A percentile compares a stretch with the other conserved stretches of the same genome.
These are phyloP conservation scores for Aleiodes leptofemur DNA, from an alignment of 2,888 invertebrate species.

Conservation along the genomic window DNA sequence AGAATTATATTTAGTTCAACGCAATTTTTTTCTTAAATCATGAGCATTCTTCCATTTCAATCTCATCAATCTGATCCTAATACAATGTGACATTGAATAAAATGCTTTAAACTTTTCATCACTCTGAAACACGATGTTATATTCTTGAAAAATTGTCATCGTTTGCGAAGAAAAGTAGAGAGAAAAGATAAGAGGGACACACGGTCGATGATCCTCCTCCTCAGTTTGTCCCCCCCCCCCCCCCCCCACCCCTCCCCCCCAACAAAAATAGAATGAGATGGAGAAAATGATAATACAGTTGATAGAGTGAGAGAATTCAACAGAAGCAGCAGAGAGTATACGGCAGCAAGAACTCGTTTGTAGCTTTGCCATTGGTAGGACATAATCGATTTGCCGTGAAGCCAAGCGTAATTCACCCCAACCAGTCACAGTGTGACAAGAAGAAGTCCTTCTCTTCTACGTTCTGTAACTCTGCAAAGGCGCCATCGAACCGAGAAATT, in stretches of 20 bases:
- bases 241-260: conserved; percentile 51
- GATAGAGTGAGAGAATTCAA: conserved; percentile 44
- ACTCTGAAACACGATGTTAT: conserved; percentile 20
- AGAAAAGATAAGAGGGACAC: conserved; percentile 42
- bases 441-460: conserved; percentile 63
- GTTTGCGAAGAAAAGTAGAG: conserved; percentile 35
- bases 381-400: conserved; percentile 75
- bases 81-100: conserved; percentile 41
- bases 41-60: conserved; percentile 7
- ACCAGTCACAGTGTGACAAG: conserved; percentile 72
- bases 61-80: conserved; percentile 43
- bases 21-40: background rate
- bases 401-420: conserved; percentile 73
- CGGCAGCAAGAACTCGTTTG: conserved; percentile 3
- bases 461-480: conserved; percentile 64
- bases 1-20: too few species aligned
- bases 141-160: conserved; percentile 40
- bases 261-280: conserved; percentile 41
- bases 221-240: conserved; percentile 49
- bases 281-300: background rate
- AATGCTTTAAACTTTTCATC: conserved; percentile 40
- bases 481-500: conserved; percentile 75
- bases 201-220: conserved; percentile 50
- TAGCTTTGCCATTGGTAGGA: conserved; percentile 60
- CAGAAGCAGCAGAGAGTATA: background rate